A percentile compares a stretch with the other conserved stretches of the same genome.
Evolutionary conservation across 2,113 vertebrate species (phyloP).

Genomic region (Cyrtonyx montezumae): DNA sequence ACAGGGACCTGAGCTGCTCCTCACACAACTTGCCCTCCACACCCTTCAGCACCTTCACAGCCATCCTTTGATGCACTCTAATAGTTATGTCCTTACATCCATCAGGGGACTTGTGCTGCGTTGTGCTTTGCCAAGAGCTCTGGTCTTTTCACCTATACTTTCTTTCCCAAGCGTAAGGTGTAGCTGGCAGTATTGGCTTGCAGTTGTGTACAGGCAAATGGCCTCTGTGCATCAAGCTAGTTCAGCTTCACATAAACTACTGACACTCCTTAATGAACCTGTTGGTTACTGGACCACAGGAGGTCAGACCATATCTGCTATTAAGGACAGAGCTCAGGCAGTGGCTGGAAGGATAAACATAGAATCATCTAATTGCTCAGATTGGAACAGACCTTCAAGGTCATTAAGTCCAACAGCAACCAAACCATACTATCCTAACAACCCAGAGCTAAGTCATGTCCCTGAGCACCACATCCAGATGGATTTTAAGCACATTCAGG

Average conservation of each 20-base stretch:
- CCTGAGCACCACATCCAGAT: no score
- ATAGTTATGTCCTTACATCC: not conserved
- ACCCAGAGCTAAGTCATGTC: no score
- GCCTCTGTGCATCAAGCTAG: not conserved
- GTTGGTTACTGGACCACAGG: not conserved
- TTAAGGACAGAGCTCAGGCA: not conserved
- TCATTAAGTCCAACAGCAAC: no score
- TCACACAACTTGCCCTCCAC: not conserved
- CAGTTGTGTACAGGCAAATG: not conserved
- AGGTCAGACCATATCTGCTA: not conserved
- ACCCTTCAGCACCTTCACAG: not conserved
- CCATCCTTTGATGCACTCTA: not conserved
- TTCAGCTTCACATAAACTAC: not conserved
- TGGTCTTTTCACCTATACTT: not conserved
- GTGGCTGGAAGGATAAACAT: not conserved
- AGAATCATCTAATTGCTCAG: no score
- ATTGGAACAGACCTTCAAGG: no score
- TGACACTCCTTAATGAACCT: not conserved
- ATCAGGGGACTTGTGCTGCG: not conserved
- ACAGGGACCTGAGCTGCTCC: not conserved
- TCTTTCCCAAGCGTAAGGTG: not conserved
- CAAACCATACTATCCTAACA: no score
- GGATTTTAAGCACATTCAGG: no score
- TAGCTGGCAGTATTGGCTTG: not conserved
- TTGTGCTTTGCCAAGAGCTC: not conserved